A percentile compares a stretch with the other conserved stretches of the same genome.
Evolutionary conservation across 2,797 vertebrate species (phyloP).

Genomic region (Emys orbicularis): DNA sequence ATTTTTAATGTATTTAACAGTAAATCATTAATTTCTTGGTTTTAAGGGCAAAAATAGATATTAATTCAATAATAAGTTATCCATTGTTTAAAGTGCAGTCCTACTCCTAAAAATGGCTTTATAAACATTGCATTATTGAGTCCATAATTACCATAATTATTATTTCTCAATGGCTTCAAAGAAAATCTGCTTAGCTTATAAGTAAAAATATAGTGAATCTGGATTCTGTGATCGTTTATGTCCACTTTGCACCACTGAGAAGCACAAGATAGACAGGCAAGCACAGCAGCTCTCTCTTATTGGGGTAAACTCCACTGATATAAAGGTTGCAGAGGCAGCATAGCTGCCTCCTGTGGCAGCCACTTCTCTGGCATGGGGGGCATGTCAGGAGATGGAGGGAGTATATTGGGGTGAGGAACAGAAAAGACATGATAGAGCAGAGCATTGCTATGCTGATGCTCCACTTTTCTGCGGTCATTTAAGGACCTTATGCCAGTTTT

Average conservation of each 20-base stretch:
- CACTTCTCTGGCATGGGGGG: accelerated
- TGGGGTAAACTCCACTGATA: background rate
- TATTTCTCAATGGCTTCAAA: background rate
- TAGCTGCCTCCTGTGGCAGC: background rate
- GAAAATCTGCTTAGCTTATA: background rate
- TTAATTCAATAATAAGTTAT: background rate
- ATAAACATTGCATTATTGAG: background rate
- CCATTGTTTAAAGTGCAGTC: background rate
- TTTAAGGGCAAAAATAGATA: background rate
- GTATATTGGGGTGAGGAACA: background rate
- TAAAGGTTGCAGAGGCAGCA: background rate
- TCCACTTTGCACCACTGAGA: background rate
- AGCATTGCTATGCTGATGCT: background rate
- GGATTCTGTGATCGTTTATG: background rate
- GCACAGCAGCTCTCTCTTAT: background rate
- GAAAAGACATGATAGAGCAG: background rate
- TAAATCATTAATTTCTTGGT: background rate
- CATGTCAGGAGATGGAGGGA: background rate
- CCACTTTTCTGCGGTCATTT: background rate
- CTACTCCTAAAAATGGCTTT: background rate
- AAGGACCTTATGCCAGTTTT: background rate
- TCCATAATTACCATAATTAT: background rate
- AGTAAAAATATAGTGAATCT: background rate
- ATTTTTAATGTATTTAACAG: background rate
- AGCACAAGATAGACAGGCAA: background rate